These are phyloP conservation scores for Brachynemurus nebulosus DNA, from an alignment of 2,888 invertebrate species.

Conservation along the genomic window DNA sequence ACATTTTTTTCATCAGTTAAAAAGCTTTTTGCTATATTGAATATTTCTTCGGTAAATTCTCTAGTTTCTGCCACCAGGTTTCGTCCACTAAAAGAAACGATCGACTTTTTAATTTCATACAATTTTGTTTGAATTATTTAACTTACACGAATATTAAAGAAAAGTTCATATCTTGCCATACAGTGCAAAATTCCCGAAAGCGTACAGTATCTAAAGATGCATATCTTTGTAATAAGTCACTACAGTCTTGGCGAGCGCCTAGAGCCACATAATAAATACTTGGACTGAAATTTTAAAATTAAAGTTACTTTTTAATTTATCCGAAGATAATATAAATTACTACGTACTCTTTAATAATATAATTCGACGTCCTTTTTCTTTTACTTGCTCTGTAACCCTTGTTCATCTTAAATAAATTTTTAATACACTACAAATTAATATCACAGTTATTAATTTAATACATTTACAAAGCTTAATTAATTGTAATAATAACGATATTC, in stretches of 20 bases:
- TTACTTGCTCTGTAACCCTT: too few species aligned
- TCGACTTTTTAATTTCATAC: neutral
- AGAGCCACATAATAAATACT: too few species aligned
- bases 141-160: neutral
- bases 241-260: neutral
- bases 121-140: neutral
- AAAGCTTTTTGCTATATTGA: neutral
- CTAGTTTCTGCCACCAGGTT: neutral
- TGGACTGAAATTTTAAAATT: too few species aligned
- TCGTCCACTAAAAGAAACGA: neutral
- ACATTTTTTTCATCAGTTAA: neutral
- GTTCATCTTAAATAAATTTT: too few species aligned
- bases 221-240: neutral
- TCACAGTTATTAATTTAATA: too few species aligned
- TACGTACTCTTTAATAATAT: too few species aligned
- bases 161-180: conserved; percentile 6
- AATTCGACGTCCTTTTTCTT: too few species aligned
- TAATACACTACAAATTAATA: too few species aligned
- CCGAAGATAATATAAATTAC: too few species aligned
- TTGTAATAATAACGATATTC: too few species aligned
- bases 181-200: neutral
- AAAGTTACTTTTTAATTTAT: too few species aligned
- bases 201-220: neutral
- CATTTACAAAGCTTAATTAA: too few species aligned
- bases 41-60: conserved; percentile 4